Conservation (phyloP, 2,113 vertebrate genomes). For the Aplodontia rufa region DNA sequence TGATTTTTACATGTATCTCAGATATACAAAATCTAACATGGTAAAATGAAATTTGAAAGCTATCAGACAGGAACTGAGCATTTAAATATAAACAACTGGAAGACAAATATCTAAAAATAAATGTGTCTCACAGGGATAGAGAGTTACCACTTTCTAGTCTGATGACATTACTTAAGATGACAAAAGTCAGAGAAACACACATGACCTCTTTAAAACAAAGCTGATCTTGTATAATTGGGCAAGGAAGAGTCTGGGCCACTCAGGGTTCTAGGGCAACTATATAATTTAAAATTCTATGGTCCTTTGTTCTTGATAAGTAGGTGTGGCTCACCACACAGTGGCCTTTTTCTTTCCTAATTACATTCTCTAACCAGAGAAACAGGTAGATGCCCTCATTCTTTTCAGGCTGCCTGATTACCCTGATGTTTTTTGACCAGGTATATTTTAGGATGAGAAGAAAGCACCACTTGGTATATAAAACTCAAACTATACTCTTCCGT, state of each 20-base stretch:
- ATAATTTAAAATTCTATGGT: slow-evolving; percentile 41
- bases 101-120: background rate
- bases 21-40: background rate
- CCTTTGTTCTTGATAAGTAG: slow-evolving; percentile 56
- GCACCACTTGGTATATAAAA: background rate
- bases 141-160: background rate
- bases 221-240: slow-evolving; percentile 33
- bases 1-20: slow-evolving; percentile 13
- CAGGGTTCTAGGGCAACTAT: slow-evolving; percentile 6
- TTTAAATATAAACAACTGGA: slow-evolving; percentile 26
- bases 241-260: background rate
- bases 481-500: background rate
- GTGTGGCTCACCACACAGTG: background rate
- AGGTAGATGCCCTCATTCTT: slow-evolving; percentile 33
- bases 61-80: background rate
- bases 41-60: slow-evolving; percentile 15
- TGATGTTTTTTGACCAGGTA: background rate
- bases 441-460: background rate
- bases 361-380: slow-evolving; percentile 2
- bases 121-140: background rate
- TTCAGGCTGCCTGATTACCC: slow-evolving; percentile 27
- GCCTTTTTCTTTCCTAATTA: slow-evolving; percentile 50
- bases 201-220: slow-evolving; percentile 34
- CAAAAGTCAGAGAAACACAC: slow-evolving; percentile 41
- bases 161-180: slow-evolving; percentile 35